Conservation (phyloP, 2,797 vertebrate species). For the Sus cebifrons region DNA sequence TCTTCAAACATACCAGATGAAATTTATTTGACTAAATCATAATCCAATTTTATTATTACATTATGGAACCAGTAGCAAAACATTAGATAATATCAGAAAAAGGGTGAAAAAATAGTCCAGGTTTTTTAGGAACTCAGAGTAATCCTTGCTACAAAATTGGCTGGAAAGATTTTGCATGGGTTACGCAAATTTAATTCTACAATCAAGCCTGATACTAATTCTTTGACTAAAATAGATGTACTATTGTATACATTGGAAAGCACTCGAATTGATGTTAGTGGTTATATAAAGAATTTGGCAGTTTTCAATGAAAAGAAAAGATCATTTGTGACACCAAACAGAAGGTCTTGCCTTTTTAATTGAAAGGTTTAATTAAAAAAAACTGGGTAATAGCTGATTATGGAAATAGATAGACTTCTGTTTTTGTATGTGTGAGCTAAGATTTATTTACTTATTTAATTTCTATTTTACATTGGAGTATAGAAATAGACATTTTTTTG, state of each 20-base stretch:
- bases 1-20: background rate
- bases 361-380: constrained; percentile 10
- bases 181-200: constrained; percentile 15
- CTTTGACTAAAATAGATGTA: constrained; percentile 2
- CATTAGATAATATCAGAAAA: background rate
- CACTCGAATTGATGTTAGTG: background rate
- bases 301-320: background rate
- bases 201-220: background rate
- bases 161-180: background rate
- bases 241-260: background rate
- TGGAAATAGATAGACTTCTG: background rate
- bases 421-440: too few relatives aligned
- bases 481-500: background rate
- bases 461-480: too few relatives aligned
- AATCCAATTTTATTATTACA: background rate
- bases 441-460: too few relatives aligned
- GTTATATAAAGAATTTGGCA: constrained; percentile 21
- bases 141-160: background rate
- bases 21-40: background rate
- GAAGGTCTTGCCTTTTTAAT: background rate
- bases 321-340: constrained; percentile 20
- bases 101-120: background rate
- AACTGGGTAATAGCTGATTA: constrained; percentile 4
- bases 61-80: constrained; percentile 11
- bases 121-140: background rate